Evolutionary conservation across 23 tunicate species (phyloP), one percentile per base, ranked within the genome.

Genomic region (Trididemnum nubilum): DNA sequence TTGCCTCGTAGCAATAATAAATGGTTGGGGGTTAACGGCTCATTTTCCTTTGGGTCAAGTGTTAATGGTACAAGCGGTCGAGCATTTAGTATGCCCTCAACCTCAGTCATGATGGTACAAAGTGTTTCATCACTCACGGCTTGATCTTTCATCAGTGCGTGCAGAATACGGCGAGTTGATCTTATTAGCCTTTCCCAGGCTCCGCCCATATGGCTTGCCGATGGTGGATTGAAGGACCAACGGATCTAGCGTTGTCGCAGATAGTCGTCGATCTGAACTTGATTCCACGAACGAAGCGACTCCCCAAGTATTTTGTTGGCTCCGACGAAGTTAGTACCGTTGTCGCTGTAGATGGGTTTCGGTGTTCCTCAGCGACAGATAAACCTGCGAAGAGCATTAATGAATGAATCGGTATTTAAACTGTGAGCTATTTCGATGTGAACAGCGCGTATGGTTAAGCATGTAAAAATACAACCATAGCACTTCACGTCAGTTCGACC

Each of bases 271-370:
- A 81, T 35, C 38, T 73, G 38, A 12, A 12, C 36, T 5, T 83
- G 87, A 59, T 83, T 73, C 73, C 36, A 74, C 67, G 22, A 51
- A 12, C n/a, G 58, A 30, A 85, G 19, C 2, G 76, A 60, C 38
- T 77, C 76, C 0, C 65, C 27, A 7, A 85, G 33, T n/a, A 78
- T 39, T 12, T 33, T 28, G 28, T 85, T 58, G 0, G 83, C 82
- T 22, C 82, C 82, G 5, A 65, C 76, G 51, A 85, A 76, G 83
- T 85, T 85, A 5, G 88, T 77, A 40, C 88, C 88, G 64, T 78
- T 77, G 73, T 85, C 83, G 65, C 64, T 31, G 50, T 37, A 49
- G 3, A 85, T n/a, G 22, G 64, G 60, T 19, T 34, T 0, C 25
- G 74, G 71, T 2, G 26, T 36, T 21, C 72, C 87, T n/a, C 80